These are phyloP conservation scores for Hucho hucho DNA, from an alignment of 2,113 vertebrate species.

Conservation along the genomic window DNA sequence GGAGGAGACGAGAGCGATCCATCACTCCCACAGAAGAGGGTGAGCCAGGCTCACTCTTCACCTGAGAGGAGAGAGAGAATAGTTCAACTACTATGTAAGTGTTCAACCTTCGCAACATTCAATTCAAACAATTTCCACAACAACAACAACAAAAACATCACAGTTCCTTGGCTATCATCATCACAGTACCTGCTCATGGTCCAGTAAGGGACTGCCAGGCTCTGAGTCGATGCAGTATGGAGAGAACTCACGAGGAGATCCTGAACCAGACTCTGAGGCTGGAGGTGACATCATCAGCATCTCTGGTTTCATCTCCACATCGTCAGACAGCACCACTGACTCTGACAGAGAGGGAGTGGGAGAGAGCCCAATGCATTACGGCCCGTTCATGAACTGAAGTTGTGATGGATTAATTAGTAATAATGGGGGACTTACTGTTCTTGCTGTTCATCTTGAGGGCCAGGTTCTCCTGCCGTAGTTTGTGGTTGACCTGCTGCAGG, in stretches of 20 bases:
- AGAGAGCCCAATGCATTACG: neutral
- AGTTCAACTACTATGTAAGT: conserved; percentile 3
- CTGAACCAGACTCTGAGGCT: conserved; percentile 89
- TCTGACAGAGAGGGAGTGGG: conserved; percentile 46
- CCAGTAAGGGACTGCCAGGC: conserved; percentile 90
- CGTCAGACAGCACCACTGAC: conserved; percentile 62
- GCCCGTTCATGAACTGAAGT: too few relatives aligned
- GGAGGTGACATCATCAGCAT: conserved; percentile 92
- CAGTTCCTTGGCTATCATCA: too few relatives aligned
- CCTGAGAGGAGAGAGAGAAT: conserved; percentile 59
- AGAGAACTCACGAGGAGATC: conserved; percentile 89
- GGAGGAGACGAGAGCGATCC: conserved; percentile 95
- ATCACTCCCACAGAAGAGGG: conserved; percentile 92
- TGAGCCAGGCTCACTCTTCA: conserved; percentile 94
- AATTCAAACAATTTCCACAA: too few relatives aligned
- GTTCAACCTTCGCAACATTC: neutral
- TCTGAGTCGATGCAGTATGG: conserved; percentile 96
- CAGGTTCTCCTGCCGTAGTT: conserved; percentile 96
- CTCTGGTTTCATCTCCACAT: conserved; percentile 89
- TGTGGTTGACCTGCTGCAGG: conserved; percentile 94
- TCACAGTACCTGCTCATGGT: conserved; percentile 84
- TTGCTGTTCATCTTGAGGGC: conserved; percentile 92
- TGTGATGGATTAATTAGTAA: too few relatives aligned
- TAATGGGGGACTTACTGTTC: conserved; percentile 82
- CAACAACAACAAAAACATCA: too few relatives aligned